These are phyloP conservation scores for Abramis brama DNA, from an alignment of 2,113 vertebrate genomes.

Conservation along the genomic window DNA sequence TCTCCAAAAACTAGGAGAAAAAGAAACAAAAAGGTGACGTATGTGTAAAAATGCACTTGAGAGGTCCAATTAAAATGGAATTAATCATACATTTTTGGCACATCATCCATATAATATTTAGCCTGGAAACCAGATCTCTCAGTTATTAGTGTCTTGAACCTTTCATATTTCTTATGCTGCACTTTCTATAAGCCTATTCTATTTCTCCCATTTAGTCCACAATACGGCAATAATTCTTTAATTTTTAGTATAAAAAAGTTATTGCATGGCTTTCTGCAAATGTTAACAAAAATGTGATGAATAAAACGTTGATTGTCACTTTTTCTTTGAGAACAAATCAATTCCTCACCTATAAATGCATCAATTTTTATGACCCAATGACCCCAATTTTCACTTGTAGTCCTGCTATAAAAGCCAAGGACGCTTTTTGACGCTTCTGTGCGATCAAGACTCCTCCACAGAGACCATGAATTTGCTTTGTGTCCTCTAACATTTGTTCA, in stretches of 20 bases:
- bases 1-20: background rate
- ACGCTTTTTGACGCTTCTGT: constrained; percentile 43
- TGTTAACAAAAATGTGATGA: constrained; percentile 28
- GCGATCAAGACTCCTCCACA: constrained; percentile 39
- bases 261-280: constrained; percentile 53
- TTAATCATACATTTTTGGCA: background rate
- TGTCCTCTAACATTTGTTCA: constrained; percentile 54
- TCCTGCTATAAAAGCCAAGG: constrained; percentile 66
- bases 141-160: constrained; percentile 4
- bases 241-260: constrained; percentile 48
- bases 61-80: background rate
- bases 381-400: constrained; percentile 59
- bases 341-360: constrained; percentile 39
- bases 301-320: constrained; percentile 12
- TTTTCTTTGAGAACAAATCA: constrained; percentile 30
- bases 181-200: background rate
- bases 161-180: background rate
- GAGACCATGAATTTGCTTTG: constrained; percentile 48
- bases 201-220: background rate
- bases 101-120: background rate
- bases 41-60: background rate
- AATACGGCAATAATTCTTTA: background rate
- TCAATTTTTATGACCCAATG: constrained; percentile 48
- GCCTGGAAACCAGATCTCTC: background rate
- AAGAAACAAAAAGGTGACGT: too few species aligned